phyloP scores from a whole-genome alignment of 2,797 vertebrate genomes.

The Falco berigora region DNA sequence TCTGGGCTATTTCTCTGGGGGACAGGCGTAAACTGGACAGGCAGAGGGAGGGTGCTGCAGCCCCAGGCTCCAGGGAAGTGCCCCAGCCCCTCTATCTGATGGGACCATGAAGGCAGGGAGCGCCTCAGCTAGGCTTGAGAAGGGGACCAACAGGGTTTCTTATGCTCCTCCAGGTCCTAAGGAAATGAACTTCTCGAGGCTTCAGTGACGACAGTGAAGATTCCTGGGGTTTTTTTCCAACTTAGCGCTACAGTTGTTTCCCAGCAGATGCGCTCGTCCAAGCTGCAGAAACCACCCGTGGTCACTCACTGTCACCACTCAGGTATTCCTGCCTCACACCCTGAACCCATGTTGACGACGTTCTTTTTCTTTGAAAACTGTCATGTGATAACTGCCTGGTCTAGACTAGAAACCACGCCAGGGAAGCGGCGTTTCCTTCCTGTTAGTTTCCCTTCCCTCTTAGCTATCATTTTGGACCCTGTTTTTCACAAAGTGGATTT shows the following conservation, averaged over 20 bases:
- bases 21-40: not conserved
- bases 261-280: not conserved
- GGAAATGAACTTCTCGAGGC: not conserved
- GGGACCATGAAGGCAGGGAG: not conserved
- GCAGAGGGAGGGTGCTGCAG: not conserved
- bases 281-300: not conserved
- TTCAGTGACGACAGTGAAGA: not conserved
- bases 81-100: not conserved
- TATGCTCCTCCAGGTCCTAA: not conserved
- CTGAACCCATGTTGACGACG: not conserved
- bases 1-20: not conserved
- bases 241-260: not conserved
- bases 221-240: not conserved
- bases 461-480: not conserved
- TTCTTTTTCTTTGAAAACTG: not conserved
- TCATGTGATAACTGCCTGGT: not conserved
- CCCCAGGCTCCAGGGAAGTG: not conserved
- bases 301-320: not conserved
- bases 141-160: not conserved
- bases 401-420: not conserved
- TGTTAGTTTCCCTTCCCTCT: not conserved
- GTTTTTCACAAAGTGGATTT: not conserved
- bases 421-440: not conserved
- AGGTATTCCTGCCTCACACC: not conserved
- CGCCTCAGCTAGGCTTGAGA: not conserved